phyloP scores from a whole-genome alignment of 2,113 vertebrate species.

The Monopterus albus region DNA sequence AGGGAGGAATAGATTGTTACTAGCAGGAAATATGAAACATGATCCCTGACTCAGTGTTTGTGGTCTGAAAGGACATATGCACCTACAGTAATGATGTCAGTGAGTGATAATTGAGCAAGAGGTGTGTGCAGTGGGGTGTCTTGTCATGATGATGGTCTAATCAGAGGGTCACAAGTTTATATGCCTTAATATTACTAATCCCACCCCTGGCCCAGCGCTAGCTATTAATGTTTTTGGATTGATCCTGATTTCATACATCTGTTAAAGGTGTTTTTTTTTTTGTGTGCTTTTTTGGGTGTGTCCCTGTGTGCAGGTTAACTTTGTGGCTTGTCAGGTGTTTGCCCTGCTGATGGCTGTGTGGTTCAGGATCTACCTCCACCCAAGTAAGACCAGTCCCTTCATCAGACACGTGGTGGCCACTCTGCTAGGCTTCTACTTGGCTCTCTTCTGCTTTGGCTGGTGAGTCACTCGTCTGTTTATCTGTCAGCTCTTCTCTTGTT shows the following conservation, averaged over 20 bases:
- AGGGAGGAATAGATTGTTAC: slow-evolving; percentile 3
- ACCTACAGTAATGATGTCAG: neutral
- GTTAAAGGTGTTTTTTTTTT: neutral
- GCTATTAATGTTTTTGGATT: neutral
- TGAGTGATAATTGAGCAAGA: neutral
- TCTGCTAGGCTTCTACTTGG: slow-evolving; percentile 96
- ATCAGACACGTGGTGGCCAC: slow-evolving; percentile 96
- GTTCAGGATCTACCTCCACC: slow-evolving; percentile 96
- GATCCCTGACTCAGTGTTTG: slow-evolving; percentile 13
- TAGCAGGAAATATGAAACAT: slow-evolving; percentile 3
- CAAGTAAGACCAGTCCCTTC: slow-evolving; percentile 96
- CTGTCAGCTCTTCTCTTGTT: slow-evolving; percentile 22
- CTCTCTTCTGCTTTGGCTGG: slow-evolving; percentile 99
- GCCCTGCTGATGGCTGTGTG: slow-evolving; percentile 95
- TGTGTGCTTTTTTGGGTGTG: no score
- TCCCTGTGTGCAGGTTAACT: slow-evolving; percentile 92
- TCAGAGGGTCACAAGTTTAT: no score
- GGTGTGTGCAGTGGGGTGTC: no score
- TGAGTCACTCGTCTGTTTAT: slow-evolving; percentile 80
- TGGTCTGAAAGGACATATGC: neutral
- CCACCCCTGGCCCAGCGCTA: no score
- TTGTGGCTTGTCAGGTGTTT: slow-evolving; percentile 97
- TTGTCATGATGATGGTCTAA: no score
- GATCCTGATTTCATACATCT: neutral
- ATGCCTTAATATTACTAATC: neutral